Evolutionary conservation across 2,888 invertebrate species (phyloP).

Genomic region (Agrochola circellaris): DNA sequence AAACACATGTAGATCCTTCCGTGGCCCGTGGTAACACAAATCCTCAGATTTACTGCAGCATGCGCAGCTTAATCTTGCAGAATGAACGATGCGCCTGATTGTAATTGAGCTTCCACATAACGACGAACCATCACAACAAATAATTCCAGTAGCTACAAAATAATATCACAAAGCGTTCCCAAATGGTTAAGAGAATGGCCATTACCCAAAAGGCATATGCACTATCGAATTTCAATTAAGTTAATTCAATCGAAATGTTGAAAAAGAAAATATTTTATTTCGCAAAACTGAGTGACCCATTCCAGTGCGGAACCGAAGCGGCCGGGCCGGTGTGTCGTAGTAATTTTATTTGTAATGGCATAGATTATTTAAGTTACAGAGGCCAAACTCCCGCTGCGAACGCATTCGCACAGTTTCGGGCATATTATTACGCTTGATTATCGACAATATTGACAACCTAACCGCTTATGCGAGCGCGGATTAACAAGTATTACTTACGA

Average conservation of each 20-base stretch:
- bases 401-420: neutral
- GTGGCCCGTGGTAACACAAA: too few relatives aligned
- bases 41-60: neutral
- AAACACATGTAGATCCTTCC: too few relatives aligned
- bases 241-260: constrained; percentile 54
- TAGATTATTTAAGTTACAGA: constrained; percentile 30
- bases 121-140: neutral
- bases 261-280: constrained; percentile 63
- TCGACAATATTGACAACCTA: too few relatives aligned
- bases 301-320: constrained; percentile 52
- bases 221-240: constrained; percentile 59
- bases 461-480: neutral
- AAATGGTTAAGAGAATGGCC: constrained; percentile 21
- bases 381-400: neutral
- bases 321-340: constrained; percentile 53
- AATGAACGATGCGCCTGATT: neutral
- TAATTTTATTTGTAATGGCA: constrained; percentile 71
- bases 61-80: neutral
- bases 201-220: constrained; percentile 52
- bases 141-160: constrained; percentile 8
- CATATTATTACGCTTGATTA: too few relatives aligned
- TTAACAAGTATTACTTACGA: neutral
- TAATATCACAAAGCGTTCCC: constrained; percentile 9
- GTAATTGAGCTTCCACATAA: constrained; percentile 11
- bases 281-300: constrained; percentile 63